Evolutionary conservation across 2,797 vertebrate genomes (phyloP).

Genomic region (Oophaga sylvatica): DNA sequence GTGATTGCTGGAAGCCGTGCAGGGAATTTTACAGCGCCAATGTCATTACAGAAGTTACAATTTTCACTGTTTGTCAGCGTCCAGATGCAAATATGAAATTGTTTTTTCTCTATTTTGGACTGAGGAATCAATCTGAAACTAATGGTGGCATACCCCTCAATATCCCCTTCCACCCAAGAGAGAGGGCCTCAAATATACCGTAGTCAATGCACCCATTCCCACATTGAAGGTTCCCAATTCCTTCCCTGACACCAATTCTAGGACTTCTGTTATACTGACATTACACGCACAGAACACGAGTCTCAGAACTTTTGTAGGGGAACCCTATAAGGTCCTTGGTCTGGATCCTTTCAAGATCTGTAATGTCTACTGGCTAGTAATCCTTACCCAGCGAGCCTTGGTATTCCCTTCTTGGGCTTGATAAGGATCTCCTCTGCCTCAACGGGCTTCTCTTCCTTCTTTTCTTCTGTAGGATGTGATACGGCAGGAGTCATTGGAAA

Average conservation of each 20-base stretch:
- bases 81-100: not conserved
- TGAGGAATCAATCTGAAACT: not conserved
- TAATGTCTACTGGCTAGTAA: not conserved
- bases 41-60: constrained; percentile 17
- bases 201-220: not conserved
- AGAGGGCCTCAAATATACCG: not conserved
- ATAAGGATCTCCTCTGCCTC: constrained; percentile 24
- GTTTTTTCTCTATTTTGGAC: not conserved
- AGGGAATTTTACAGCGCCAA: constrained; percentile 25
- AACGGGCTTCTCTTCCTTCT: not conserved
- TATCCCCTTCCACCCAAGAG: too few relatives aligned
- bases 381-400: constrained; percentile 54
- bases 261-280: not conserved
- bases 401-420: constrained; percentile 50
- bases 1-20: not conserved
- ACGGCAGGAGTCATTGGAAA: not conserved
- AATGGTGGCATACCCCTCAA: too few relatives aligned
- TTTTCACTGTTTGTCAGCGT: constrained; percentile 28
- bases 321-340: too few relatives aligned
- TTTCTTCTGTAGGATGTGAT: not conserved
- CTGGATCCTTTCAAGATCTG: not conserved
- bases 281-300: not conserved
- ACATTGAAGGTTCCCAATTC: not conserved
- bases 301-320: not conserved
- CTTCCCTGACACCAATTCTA: not conserved